These are phyloP conservation scores for Ochropleura leucogaster DNA, from an alignment of 2,888 invertebrate genomes.

Conservation along the genomic window DNA sequence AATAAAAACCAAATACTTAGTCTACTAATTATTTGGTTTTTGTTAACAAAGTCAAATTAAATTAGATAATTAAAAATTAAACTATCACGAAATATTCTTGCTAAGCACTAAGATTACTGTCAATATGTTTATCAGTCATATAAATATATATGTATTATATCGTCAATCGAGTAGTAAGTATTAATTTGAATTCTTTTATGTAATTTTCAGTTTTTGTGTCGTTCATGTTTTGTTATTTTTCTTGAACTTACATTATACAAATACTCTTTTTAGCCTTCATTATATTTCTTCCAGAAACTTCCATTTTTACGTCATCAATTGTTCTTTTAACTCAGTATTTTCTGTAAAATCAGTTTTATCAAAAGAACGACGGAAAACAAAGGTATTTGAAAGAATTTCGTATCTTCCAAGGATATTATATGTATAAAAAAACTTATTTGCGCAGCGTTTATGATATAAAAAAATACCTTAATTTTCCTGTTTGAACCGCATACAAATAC, in stretches of 20 bases:
- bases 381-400: conserved; percentile 57
- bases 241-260: neutral
- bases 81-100: no score
- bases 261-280: neutral
- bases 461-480: conserved; percentile 77
- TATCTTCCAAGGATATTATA: conserved; percentile 57
- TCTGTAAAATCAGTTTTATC: conserved; percentile 14
- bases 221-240: neutral
- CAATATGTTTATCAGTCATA: no score
- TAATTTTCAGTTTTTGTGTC: no score
- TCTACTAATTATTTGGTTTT: no score
- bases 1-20: no score
- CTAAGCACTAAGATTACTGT: no score
- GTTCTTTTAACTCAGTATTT: neutral
- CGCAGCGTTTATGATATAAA: conserved; percentile 71
- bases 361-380: conserved; percentile 42
- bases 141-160: no score
- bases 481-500: conserved; percentile 75
- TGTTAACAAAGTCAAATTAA: no score
- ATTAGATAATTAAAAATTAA: no score
- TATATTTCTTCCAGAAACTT: neutral
- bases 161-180: no score
- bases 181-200: no score
- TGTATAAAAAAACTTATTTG: conserved; percentile 64
- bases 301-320: neutral